phyloP scores from a whole-genome alignment of 2,797 vertebrate genomes.

The Danio choprae region DNA sequence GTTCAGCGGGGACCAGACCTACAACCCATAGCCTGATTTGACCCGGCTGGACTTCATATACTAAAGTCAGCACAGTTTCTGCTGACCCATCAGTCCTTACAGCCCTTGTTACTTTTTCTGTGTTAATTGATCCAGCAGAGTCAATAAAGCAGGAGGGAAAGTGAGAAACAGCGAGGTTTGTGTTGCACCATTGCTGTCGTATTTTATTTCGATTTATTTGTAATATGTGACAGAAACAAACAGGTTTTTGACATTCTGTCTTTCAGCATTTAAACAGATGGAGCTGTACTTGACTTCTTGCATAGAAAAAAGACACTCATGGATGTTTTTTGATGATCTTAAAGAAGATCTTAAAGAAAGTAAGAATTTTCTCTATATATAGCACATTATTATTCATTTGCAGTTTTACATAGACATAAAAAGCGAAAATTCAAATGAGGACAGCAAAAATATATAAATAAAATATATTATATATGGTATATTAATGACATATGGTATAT shows the following conservation, averaged over 20 bases:
- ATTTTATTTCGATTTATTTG: not conserved
- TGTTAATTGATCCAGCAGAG: conserved; percentile 21
- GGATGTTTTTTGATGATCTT: not conserved
- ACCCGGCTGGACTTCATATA: not conserved
- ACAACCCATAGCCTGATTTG: not conserved
- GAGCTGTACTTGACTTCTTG: not conserved
- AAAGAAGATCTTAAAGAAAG: not conserved
- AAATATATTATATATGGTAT: not conserved
- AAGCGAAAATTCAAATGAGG: not conserved
- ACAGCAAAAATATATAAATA: not conserved
- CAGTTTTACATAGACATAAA: not conserved
- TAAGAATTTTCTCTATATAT: not conserved
- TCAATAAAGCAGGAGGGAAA: conserved; percentile 14
- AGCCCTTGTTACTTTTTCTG: not conserved
- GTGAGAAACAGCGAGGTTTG: not conserved
- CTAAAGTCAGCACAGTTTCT: conserved; percentile 28
- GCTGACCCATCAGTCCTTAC: conserved; percentile 13
- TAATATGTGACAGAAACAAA: not conserved
- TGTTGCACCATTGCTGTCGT: not conserved
- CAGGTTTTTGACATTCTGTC: not conserved
- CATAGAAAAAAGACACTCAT: not conserved
- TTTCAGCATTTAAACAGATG: not conserved
- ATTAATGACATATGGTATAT: too few species aligned
- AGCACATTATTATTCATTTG: not conserved
- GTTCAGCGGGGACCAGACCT: conserved; percentile 22